Conservation (phyloP, 1,140 invertebrate genomes). For the Drosophila teissieri region DNA sequence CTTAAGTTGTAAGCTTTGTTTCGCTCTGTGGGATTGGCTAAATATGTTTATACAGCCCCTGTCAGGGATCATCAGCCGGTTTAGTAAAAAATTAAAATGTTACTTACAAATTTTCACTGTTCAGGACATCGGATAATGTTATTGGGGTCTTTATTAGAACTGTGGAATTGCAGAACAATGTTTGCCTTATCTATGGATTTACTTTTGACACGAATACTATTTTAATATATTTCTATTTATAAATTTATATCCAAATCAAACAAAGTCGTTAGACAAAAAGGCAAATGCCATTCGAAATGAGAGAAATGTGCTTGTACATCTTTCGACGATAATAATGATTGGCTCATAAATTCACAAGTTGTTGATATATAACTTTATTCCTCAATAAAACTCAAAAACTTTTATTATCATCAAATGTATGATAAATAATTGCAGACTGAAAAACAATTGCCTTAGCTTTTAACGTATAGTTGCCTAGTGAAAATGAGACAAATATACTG, state of each 20-base stretch:
- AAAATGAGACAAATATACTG: background rate
- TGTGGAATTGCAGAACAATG: too few species aligned
- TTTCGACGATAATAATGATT: too few species aligned
- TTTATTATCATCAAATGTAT: background rate
- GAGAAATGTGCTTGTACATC: too few species aligned
- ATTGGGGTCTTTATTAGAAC: background rate
- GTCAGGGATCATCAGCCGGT: background rate
- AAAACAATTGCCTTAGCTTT: background rate
- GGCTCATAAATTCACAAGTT: too few species aligned
- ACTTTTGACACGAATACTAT: too few species aligned
- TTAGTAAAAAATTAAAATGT: background rate
- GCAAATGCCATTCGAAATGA: too few species aligned
- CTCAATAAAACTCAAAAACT: too few species aligned
- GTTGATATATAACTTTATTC: too few species aligned
- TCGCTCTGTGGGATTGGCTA: constrained; percentile 11
- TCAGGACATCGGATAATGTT: background rate
- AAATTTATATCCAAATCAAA: too few species aligned
- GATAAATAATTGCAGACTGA: background rate
- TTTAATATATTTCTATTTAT: too few species aligned
- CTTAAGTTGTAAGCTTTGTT: constrained; percentile 32
- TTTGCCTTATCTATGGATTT: too few species aligned
- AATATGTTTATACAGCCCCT: constrained; percentile 12
- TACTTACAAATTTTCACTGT: background rate
- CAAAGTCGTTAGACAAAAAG: too few species aligned
- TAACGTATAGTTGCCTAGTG: background rate